phyloP scores from a whole-genome alignment of 2,888 invertebrate species.

The Congeria kusceri region DNA sequence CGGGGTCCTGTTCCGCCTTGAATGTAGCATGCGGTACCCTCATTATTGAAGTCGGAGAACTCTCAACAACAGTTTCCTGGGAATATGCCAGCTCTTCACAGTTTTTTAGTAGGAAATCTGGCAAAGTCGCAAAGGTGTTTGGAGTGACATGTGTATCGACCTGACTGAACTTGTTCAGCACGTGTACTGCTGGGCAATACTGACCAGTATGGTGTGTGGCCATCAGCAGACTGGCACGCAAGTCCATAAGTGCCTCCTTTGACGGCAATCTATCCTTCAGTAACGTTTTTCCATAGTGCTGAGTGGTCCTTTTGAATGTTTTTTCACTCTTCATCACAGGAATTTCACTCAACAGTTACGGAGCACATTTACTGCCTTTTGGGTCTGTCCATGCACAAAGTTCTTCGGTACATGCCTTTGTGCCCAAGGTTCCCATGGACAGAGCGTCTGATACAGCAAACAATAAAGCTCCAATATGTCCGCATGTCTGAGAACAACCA shows the following conservation, averaged over 20 bases:
- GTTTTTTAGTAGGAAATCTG: no score
- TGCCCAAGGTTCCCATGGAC: conserved; percentile 23
- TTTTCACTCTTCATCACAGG: conserved; percentile 8
- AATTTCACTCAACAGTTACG: conserved; percentile 19
- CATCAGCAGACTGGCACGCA: conserved; percentile 8
- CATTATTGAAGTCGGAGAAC: no score
- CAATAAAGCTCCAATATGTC: conserved; percentile 38
- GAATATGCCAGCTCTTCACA: no score
- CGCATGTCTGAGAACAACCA: conserved; percentile 25
- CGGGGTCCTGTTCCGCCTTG: no score
- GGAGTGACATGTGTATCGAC: no score
- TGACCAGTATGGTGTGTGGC: conserved; percentile 30
- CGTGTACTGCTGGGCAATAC: conserved; percentile 32
- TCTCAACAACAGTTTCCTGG: no score
- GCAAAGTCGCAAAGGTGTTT: no score
- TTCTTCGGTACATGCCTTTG: conserved; percentile 10
- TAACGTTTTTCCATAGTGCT: conserved; percentile 23
- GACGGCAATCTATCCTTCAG: conserved; percentile 9
- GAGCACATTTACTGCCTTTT: conserved; percentile 20
- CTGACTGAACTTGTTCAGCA: background rate
- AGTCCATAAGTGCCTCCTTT: conserved; percentile 17
- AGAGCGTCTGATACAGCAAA: conserved; percentile 22
- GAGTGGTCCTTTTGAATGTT: conserved; percentile 15
- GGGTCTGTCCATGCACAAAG: conserved; percentile 37
- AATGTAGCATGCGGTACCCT: no score